Percentiles rank a stretch among this genome's conserved stretches.
These are phyloP conservation scores for Pterostichus niger DNA, from an alignment of 2,888 invertebrate genomes.

Conservation along the genomic window DNA sequence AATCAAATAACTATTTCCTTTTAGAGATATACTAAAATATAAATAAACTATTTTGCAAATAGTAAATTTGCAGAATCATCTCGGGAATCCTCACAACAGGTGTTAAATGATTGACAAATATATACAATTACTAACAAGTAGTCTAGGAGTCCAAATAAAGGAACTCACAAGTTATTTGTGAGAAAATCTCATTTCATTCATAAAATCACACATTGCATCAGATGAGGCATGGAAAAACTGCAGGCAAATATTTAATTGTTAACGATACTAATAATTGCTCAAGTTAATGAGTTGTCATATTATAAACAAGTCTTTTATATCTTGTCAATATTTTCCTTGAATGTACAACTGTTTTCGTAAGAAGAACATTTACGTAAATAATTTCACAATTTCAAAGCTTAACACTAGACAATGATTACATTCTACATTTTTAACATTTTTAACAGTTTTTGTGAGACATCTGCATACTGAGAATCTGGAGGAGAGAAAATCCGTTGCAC, in stretches of 20 bases:
- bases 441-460: too few species aligned
- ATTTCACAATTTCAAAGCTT: too few species aligned
- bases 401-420: too few species aligned
- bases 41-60: not conserved
- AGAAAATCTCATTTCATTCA: constrained; percentile 16
- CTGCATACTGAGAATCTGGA: too few species aligned
- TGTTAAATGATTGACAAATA: constrained; percentile 16
- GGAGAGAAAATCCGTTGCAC: too few species aligned
- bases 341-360: not conserved
- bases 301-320: not conserved
- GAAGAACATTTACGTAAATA: not conserved
- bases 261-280: constrained; percentile 8
- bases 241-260: constrained; percentile 15
- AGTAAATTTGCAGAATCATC: not conserved
- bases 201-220: constrained; percentile 26
- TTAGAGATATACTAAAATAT: not conserved
- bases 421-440: too few species aligned
- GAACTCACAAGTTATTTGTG: not conserved
- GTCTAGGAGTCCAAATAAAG: constrained; percentile 7
- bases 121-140: constrained; percentile 15
- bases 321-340: constrained; percentile 1
- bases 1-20: too few species aligned
- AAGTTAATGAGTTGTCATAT: constrained; percentile 13
- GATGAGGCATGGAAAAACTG: not conserved
- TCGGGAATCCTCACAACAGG: not conserved